Base-by-base conservation (phyloP, 2,888 invertebrate species). In the Drosophila picticornis region DNA sequence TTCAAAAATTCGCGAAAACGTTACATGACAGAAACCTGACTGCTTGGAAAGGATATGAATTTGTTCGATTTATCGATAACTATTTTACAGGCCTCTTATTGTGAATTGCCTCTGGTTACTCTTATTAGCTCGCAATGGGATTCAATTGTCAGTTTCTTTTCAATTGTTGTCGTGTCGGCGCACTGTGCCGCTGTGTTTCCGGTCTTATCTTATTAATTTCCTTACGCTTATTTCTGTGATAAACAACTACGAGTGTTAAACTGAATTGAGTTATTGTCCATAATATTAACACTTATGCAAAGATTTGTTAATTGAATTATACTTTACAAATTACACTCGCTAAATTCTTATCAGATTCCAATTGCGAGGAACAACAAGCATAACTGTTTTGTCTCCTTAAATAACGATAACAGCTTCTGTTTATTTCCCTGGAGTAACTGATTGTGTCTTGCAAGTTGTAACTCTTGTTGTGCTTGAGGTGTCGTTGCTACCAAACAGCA, bases 201-300 rank as follows among this genome's bases (percentile, higher is more conserved):
- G 57, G 67, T 55, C 75, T 75, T 75, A 59, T 68, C 53, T 63
- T 16, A 9, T 25, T 25, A 25, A 50, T 67, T 25, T 40, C 22
- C 56, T 67, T 60, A 51, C 50, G 64, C 51, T 53, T 57, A 55
- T 51, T 25, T 46, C 46, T 50, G 62, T 80, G 81, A 53, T 46
- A 25, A 25, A 25, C 46, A 46, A 9, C 13, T 25, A 56, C 50
- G 31, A 51, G 62, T 71, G 67, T 62, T 63, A 38, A 73, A 61
- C 63, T 59, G 73, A 83, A 83, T 83, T 83, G 40, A 83, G 79
- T 79, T 72, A 78, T 72, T 67, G 11, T 40, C 50, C 38, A 59
- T 48, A 60, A 75, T 63, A 46, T 40, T 59, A 55, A 22, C 65
- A 67, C 66, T 66, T 70, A 65, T 51, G 50, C 60, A 27, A 40